phyloP scores from a whole-genome alignment of 1,140 invertebrate species.

The Saccostrea echinata region DNA sequence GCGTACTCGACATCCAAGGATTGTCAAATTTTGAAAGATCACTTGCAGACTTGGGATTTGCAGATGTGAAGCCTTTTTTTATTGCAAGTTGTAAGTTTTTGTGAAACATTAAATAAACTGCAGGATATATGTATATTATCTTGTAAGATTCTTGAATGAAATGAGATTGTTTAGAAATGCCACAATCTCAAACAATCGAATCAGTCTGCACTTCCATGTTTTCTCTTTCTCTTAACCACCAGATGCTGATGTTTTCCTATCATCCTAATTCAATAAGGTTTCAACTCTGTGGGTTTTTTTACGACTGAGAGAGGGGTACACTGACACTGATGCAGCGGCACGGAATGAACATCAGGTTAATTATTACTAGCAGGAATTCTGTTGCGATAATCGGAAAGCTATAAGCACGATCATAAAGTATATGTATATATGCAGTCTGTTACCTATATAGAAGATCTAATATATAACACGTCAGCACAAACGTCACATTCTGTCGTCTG shows the following conservation, averaged over 20 bases:
- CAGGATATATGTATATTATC: not conserved
- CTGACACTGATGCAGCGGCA: not conserved
- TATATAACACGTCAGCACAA: constrained; percentile 10
- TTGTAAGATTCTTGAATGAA: not conserved
- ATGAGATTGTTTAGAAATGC: not conserved
- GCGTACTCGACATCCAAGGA: not conserved
- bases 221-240: not conserved
- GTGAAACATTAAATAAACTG: not conserved
- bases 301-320: not conserved
- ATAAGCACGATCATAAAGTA: not conserved
- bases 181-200: not conserved
- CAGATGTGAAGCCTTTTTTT: not conserved
- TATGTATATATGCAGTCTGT: not conserved
- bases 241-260: constrained; percentile 21
- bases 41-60: not conserved
- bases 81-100: not conserved
- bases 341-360: not conserved
- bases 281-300: not conserved
- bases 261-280: not conserved
- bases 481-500: constrained; percentile 24
- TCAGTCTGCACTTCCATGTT: not conserved
- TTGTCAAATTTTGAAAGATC: not conserved
- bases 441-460: not conserved
- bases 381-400: constrained; percentile 9
- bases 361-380: not conserved